Evolutionary conservation across 2,797 vertebrate genomes (phyloP).

Genomic region (Pseudomugil tenellus): DNA sequence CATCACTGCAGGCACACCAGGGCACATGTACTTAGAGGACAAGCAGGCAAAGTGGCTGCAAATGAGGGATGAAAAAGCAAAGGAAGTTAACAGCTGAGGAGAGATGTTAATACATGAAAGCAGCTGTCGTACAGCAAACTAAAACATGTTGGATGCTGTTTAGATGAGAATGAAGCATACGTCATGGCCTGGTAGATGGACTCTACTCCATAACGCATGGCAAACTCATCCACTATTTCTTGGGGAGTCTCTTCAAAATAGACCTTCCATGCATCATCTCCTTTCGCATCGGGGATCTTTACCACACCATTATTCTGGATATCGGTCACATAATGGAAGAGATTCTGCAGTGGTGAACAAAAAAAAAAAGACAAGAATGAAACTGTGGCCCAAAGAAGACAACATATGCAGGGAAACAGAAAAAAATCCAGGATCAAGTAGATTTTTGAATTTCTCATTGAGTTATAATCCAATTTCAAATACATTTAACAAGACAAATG

Average conservation of each 20-base stretch:
- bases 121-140: neutral
- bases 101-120: neutral
- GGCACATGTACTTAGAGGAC: constrained; percentile 99
- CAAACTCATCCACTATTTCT: constrained; percentile 98
- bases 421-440: neutral
- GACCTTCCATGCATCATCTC: constrained; percentile 98
- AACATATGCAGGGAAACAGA: neutral
- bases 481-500: constrained; percentile 23
- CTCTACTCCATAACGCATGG: constrained; percentile 98
- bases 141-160: neutral
- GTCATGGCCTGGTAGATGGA: constrained; percentile 99
- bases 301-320: constrained; percentile 96
- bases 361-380: neutral
- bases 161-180: constrained; percentile 75
- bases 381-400: neutral
- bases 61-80: constrained; percentile 27
- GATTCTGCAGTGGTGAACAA: constrained; percentile 82
- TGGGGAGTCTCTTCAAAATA: constrained; percentile 98
- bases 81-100: neutral
- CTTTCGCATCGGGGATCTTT: constrained; percentile 97
- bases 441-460: neutral
- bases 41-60: constrained; percentile 97
- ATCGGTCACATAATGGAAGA: constrained; percentile 98
- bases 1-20: constrained; percentile 97
- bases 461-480: constrained; percentile 20